Base-by-base conservation (phyloP, 2,113 vertebrate species). In the Scatophagus argus region DNA sequence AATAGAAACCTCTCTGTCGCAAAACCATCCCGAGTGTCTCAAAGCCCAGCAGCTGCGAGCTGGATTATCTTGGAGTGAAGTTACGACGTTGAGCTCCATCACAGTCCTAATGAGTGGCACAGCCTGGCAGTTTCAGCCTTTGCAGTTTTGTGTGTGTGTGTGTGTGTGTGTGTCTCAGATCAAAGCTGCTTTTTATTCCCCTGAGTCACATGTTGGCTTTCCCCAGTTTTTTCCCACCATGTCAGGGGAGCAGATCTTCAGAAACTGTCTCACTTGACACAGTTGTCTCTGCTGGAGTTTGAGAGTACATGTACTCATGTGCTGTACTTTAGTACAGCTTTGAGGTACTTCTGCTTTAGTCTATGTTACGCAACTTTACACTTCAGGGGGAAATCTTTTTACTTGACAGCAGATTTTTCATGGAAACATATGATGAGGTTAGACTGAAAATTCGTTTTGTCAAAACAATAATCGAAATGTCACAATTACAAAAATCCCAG, bases 161-260 rank as follows among this genome's bases (percentile, higher is more conserved):
- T 78, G n/a, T 23, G 3, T 39, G 36, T n/a, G 74, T 65, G 43
- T 64, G 32, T 78, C 44, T 25, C 61, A 41, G 74, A 79, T 84
- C 78, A 86, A 80, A 92, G 82, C 74, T 51, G 60, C 71, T 65
- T 68, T 47, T 74, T 54, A 38, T 84, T 82, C 54, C 78, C 77
- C 29, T 8, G 70, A 84, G 74, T 80, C 82, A 31, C 62, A 55
- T 38, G 55, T 55, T 41, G 27, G 66, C 60, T 78, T 46, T 43
- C 9, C 17, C 32, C 19, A 41, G 31, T 61, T 74, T 70, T 72
- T 71, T 65, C 49, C 10, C 73, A 49, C 71, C 60, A 34, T 39
- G 36, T 64, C 43, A 65, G 54, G 44, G 56, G 29, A 72, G 54
- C 67, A 44, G 41, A 64, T 69, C 61, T 51, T 29, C 39, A 27